phyloP scores from a whole-genome alignment of 1,140 invertebrate genomes.

The Drosophila rufa region DNA sequence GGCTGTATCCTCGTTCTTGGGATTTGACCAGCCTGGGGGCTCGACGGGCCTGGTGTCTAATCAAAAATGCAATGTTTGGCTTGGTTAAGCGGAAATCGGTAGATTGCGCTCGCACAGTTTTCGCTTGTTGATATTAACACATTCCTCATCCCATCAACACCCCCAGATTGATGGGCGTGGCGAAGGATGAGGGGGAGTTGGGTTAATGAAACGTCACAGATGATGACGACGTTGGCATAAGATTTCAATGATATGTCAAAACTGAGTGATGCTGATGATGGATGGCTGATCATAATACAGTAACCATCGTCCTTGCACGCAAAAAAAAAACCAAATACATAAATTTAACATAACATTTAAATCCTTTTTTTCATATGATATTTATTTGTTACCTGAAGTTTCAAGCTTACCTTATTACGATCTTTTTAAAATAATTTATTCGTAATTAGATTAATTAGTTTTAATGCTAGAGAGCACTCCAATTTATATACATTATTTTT shows the following conservation, averaged over 20 bases:
- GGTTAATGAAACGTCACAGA: slow-evolving; percentile 83
- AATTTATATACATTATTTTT: neutral
- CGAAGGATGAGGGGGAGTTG: slow-evolving; percentile 24
- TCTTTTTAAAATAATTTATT: no score
- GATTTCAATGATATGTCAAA: slow-evolving; percentile 84
- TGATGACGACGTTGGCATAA: slow-evolving; percentile 72
- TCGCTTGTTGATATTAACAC: slow-evolving; percentile 78
- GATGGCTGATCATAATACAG: slow-evolving; percentile 66
- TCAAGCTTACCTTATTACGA: no score
- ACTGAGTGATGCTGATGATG: slow-evolving; percentile 81
- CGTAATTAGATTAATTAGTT: no score
- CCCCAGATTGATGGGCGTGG: slow-evolving; percentile 18
- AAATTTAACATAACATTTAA: neutral
- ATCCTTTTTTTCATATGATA: no score
- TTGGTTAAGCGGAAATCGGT: slow-evolving; percentile 83
- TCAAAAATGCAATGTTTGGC: slow-evolving; percentile 84
- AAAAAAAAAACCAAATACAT: neutral
- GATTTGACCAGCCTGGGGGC: slow-evolving; percentile 58
- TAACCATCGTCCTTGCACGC: slow-evolving; percentile 31
- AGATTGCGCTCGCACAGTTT: slow-evolving; percentile 78
- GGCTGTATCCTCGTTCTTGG: slow-evolving; percentile 53
- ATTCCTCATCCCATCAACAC: slow-evolving; percentile 21
- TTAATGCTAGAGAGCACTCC: no score
- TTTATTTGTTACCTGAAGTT: no score
- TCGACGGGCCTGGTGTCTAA: slow-evolving; percentile 60